Conservation (phyloP, 2,888 invertebrate species). For the Nysson spinosus region DNA sequence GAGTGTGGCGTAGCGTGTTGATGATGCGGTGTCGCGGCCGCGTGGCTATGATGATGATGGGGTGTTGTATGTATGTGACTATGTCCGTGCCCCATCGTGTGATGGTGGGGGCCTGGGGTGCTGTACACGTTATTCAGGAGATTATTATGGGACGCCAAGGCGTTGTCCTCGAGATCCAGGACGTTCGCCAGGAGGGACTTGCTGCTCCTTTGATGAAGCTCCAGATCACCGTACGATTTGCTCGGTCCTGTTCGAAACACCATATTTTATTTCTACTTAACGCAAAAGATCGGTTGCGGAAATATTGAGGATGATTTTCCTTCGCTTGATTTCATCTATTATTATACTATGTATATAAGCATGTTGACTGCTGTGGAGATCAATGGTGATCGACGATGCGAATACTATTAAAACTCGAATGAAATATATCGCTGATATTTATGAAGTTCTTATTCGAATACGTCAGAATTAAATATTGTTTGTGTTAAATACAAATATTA, state of each 20-base stretch:
- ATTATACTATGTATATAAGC: too few species aligned
- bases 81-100: constrained; percentile 72
- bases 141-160: constrained; percentile 75
- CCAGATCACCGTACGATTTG: constrained; percentile 88
- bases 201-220: constrained; percentile 94
- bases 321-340: too few species aligned
- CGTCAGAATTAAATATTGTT: neutral
- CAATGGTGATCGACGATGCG: too few species aligned
- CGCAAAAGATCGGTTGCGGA: too few species aligned
- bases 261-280: too few species aligned
- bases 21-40: constrained; percentile 71
- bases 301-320: too few species aligned
- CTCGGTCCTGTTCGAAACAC: constrained; percentile 81
- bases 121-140: constrained; percentile 76
- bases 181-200: constrained; percentile 97
- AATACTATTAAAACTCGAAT: too few species aligned
- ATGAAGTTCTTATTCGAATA: too few species aligned
- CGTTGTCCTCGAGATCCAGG: constrained; percentile 97
- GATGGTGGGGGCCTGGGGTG: constrained; percentile 76
- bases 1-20: constrained; percentile 65
- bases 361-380: too few species aligned
- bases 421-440: too few species aligned
- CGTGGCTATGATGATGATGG: constrained; percentile 76
- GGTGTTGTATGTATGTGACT: constrained; percentile 76
- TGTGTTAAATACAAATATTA: neutral